These are phyloP conservation scores for Acholoe squamosa DNA, from an alignment of 2,888 invertebrate genomes.

Conservation along the genomic window DNA sequence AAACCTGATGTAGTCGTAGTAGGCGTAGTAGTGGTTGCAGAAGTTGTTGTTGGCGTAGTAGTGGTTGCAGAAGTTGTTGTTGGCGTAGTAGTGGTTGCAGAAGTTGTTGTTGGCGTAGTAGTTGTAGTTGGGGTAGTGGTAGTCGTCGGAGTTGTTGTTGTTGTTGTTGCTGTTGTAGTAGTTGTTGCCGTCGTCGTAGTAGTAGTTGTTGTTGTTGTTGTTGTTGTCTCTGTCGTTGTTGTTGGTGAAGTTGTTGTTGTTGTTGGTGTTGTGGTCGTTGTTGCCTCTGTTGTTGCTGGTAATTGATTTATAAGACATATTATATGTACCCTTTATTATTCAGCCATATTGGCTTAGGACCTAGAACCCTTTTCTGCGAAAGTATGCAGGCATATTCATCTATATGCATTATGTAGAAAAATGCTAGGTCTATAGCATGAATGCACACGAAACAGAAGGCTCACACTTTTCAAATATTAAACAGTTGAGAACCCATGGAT, in stretches of 20 bases:
- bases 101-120: neutral
- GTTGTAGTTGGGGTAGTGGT: neutral
- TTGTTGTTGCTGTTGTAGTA: slow-evolving; percentile 8
- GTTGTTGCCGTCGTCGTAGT: neutral
- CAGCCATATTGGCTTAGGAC: too few species aligned
- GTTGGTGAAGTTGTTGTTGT: neutral
- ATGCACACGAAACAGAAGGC: too few species aligned
- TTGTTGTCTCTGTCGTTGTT: neutral
- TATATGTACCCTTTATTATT: too few species aligned
- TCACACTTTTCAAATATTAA: too few species aligned
- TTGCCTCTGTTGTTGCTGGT: neutral
- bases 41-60: neutral
- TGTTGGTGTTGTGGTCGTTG: neutral
- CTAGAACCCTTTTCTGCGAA: too few species aligned
- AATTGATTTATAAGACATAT: neutral
- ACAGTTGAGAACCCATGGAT: too few species aligned
- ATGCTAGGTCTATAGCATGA: too few species aligned
- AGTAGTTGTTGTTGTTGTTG: neutral
- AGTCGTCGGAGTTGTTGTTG: neutral
- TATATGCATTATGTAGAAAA: too few species aligned
- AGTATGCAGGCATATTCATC: too few species aligned
- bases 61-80: neutral
- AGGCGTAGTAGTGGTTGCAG: neutral
- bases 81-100: neutral
- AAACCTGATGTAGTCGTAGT: neutral